Base-by-base conservation (phyloP, 2,113 vertebrate species). In the Pionites leucogaster region DNA sequence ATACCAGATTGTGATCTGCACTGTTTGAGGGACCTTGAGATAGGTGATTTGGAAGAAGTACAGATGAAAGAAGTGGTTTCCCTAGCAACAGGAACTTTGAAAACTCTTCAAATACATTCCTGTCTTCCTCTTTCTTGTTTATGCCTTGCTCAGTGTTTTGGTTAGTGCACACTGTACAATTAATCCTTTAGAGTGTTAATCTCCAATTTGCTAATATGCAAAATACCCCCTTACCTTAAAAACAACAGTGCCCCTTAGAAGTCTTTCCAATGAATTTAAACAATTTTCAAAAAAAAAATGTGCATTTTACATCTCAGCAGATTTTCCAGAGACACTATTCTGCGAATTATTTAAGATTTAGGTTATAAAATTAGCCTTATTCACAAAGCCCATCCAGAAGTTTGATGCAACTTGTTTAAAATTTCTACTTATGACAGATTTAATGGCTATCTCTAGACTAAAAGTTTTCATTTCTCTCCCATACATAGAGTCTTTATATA, bases 21-120 rank as follows among this genome's bases (percentile, higher is more conserved):
- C 42, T 82, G 46, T 86, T 29, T 86, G 46, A 90, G 22, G 57
- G 35, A 79, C 28, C 49, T 80, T 37, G 53, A 90, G 62, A 78
- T 23, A 77, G 22, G 80, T 19, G 29, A 33, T 86, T 81, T 91
- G 68, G 60, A 95, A 95, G 42, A 95, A 65, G 8, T 76, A 77
- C 6, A 24, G 28, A 88, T 52, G 75, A 95, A 95, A n/a, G 16
- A 92, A 86, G 25, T 46, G 16, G 95, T 94, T 96, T 92, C 90
- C 94, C 6, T 95, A 95, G 88, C 65, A 97, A 97, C 90, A 88
- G 68, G 23, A 93, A 83, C 33, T 86, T 92, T 77, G 64, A 86
- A 83, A 95, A 83, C 42, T 88, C 47, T 81, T 78, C 47, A 80
- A 92, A 92, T 68, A 63, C 39, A 64, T 80, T 65, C 33, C 77